Percentiles rank a stretch among this genome's conserved stretches.
These are phyloP conservation scores for Oithona nana DNA, from an alignment of 2,888 invertebrate species.

Conservation along the genomic window DNA sequence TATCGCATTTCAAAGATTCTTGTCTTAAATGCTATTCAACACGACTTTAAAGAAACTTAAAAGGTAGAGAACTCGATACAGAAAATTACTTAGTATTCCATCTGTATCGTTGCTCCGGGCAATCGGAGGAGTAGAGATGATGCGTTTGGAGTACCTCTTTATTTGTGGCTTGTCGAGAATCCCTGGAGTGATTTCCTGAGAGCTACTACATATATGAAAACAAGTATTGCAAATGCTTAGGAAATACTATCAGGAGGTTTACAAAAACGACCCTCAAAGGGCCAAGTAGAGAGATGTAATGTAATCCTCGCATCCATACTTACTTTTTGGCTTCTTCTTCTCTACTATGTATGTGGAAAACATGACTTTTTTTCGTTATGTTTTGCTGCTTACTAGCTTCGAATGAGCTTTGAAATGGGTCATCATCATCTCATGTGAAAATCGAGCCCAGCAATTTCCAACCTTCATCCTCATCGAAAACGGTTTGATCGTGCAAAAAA, in stretches of 20 bases:
- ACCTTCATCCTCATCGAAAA: not conserved
- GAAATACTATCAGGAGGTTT: not conserved
- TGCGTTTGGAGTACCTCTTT: too few species aligned
- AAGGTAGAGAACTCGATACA: too few species aligned
- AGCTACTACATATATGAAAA: not conserved
- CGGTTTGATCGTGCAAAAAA: not conserved
- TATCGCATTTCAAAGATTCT: too few species aligned
- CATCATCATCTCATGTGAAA: not conserved
- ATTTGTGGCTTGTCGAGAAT: too few species aligned
- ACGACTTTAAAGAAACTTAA: too few species aligned
- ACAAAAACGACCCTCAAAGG: not conserved
- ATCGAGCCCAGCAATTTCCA: not conserved
- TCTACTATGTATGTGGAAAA: too few species aligned
- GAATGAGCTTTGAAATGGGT: not conserved
- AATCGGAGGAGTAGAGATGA: too few species aligned
- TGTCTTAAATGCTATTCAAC: too few species aligned
- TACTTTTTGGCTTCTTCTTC: too few species aligned
- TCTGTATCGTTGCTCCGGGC: not conserved
- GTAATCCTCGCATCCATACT: too few species aligned
- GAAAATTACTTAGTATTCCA: too few species aligned
- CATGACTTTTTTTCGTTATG: not conserved
- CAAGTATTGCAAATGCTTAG: not conserved
- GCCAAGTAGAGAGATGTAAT: not conserved
- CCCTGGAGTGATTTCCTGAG: not conserved
- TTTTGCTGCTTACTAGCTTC: not conserved